Conservation (phyloP, 2,888 invertebrate genomes). For the Serrognathus titanus region DNA sequence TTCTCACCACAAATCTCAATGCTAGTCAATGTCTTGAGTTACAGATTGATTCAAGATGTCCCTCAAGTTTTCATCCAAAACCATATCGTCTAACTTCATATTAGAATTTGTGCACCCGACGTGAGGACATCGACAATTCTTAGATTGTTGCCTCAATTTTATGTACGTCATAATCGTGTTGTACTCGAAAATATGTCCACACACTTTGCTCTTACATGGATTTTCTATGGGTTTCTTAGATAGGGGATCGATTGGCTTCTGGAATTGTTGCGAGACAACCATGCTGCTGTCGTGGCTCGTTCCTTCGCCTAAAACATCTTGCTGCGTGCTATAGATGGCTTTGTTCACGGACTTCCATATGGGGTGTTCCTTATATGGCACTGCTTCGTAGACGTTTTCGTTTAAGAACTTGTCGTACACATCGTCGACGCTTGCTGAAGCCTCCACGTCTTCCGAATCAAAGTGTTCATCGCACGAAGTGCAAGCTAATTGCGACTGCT, state of each 20-base stretch:
- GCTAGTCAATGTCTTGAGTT: not conserved
- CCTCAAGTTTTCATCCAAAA: conserved; percentile 1
- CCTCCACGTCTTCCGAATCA: conserved; percentile 1
- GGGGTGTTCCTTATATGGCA: conserved; percentile 3
- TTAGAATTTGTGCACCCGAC: conserved; percentile 9
- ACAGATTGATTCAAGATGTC: not conserved
- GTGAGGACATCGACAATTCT: conserved; percentile 2
- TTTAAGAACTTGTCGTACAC: not conserved
- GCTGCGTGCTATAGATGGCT: not conserved
- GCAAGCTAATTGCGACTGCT: not conserved
- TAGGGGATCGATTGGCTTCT: conserved; percentile 7
- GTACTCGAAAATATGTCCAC: conserved; percentile 9
- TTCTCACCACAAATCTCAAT: too few species aligned
- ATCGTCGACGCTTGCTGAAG: not conserved
- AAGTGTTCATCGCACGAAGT: conserved; percentile 3
- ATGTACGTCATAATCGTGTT: conserved; percentile 1
- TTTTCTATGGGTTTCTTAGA: conserved; percentile 4
- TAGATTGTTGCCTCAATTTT: not conserved
- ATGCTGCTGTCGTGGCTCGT: conserved; percentile 1
- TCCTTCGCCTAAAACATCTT: not conserved
- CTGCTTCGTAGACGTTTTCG: not conserved
- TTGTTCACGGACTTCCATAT: conserved; percentile 1
- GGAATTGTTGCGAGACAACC: not conserved
- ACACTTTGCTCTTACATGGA: conserved; percentile 5
- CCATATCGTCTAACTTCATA: not conserved